Percentiles rank a stretch among this genome's conserved stretches.
Conservation (phyloP, 2,113 vertebrate genomes). For the Noturus placidus region DNA sequence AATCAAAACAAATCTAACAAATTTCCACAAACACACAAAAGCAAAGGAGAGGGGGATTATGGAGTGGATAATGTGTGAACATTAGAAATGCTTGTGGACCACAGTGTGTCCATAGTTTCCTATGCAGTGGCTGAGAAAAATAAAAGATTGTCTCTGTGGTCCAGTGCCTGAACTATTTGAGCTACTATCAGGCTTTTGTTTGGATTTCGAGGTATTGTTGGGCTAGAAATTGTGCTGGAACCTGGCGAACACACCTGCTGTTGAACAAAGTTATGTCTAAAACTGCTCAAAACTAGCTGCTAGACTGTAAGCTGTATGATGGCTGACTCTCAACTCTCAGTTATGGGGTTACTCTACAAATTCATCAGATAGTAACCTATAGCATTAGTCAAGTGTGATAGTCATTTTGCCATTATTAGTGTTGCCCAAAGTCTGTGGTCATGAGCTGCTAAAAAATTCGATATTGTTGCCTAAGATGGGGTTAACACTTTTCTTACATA, state of each 20-base stretch:
- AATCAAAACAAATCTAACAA: too few species aligned
- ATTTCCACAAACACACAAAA: background rate
- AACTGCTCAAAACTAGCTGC: background rate
- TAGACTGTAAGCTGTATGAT: background rate
- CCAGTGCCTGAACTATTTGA: background rate
- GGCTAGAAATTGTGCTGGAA: background rate
- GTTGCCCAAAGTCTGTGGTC: background rate
- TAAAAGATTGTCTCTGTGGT: background rate
- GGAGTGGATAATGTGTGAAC: background rate
- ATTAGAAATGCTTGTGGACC: background rate
- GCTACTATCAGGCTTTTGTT: background rate
- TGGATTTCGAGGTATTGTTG: background rate
- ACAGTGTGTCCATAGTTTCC: background rate
- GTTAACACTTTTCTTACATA: background rate
- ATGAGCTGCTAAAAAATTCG: background rate
- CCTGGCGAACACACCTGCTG: background rate
- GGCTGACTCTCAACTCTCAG: background rate
- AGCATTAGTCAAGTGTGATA: background rate
- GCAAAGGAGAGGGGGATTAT: background rate
- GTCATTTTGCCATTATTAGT: background rate
- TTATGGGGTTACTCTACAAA: background rate
- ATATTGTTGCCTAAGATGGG: background rate
- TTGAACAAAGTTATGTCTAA: background rate
- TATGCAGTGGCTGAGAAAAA: background rate
- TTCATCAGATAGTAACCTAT: background rate